phyloP scores from a whole-genome alignment of 2,113 vertebrate genomes.

The Phaethornis superciliosus region DNA sequence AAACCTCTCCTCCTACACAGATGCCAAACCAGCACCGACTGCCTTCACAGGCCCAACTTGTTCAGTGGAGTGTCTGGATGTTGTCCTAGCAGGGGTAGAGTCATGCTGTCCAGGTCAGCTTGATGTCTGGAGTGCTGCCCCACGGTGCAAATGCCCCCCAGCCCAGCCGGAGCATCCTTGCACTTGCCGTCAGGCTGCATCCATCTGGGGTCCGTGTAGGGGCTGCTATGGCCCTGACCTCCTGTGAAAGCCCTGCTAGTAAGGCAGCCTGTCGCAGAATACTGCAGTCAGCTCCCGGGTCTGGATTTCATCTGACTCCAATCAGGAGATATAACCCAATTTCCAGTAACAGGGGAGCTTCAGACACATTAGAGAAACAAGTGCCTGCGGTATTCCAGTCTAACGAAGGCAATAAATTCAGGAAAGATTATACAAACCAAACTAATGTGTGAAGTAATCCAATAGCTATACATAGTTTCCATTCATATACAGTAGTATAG shows the following conservation, averaged over 20 bases:
- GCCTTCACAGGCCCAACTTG: fast-evolving
- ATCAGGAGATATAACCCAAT: slow-evolving; percentile 45
- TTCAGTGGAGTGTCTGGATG: neutral
- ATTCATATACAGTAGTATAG: slow-evolving; percentile 36
- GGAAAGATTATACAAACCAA: slow-evolving; percentile 50
- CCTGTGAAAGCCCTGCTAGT: fast-evolving
- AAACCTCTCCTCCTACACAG: neutral
- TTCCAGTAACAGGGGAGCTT: neutral
- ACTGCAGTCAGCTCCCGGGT: neutral
- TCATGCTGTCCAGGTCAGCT: fast-evolving
- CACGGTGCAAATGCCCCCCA: fast-evolving
- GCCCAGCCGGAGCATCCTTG: neutral
- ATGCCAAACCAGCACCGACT: neutral
- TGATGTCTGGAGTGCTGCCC: neutral
- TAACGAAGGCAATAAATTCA: slow-evolving; percentile 54
- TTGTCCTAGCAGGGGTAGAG: neutral
- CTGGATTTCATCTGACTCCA: slow-evolving; percentile 21
- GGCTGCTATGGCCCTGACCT: neutral
- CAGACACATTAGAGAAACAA: slow-evolving; percentile 48
- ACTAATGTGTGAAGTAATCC: slow-evolving; percentile 62
- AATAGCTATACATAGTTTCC: slow-evolving; percentile 26
- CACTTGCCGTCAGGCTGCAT: fast-evolving
- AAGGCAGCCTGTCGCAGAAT: neutral
- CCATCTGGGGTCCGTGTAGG: fast-evolving
- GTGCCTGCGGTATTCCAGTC: slow-evolving; percentile 20